phyloP scores from a whole-genome alignment of 2,797 vertebrate species.

The Melanotaenia maccullochi region DNA sequence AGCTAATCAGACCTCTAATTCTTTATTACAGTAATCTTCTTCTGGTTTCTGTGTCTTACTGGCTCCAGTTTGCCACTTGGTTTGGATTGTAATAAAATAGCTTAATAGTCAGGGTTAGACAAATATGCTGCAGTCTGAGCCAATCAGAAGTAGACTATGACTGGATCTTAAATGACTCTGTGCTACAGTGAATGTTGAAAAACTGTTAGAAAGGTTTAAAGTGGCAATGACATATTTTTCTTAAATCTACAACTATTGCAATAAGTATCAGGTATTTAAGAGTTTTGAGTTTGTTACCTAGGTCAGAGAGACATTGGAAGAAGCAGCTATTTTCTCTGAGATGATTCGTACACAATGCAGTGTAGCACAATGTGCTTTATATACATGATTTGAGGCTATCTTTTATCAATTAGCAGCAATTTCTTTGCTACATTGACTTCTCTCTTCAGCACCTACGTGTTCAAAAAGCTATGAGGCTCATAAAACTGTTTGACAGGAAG shows the following conservation, averaged over 20 bases:
- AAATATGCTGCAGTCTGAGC: neutral
- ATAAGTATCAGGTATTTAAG: neutral
- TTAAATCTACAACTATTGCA: neutral
- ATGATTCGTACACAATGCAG: constrained; percentile 11
- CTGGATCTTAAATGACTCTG: neutral
- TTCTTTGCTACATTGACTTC: constrained; percentile 1
- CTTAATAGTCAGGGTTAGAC: neutral
- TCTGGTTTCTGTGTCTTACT: neutral
- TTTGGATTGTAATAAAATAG: neutral
- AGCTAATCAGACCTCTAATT: neutral
- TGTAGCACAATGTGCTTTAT: constrained; percentile 1
- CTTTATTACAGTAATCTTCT: neutral
- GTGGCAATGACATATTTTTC: neutral
- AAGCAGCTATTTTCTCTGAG: neutral
- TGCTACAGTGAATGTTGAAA: neutral
- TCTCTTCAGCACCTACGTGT: constrained; percentile 15
- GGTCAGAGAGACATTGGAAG: neutral
- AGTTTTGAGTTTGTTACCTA: neutral
- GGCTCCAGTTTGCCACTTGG: neutral
- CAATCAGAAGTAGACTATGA: neutral
- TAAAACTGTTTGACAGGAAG: constrained; percentile 26
- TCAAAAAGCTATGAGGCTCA: constrained; percentile 21
- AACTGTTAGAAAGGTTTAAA: neutral
- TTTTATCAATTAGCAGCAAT: constrained; percentile 3
- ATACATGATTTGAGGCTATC: neutral